These are phyloP conservation scores for Alligator sinensis DNA, from an alignment of 2,113 vertebrate species.

Conservation along the genomic window DNA sequence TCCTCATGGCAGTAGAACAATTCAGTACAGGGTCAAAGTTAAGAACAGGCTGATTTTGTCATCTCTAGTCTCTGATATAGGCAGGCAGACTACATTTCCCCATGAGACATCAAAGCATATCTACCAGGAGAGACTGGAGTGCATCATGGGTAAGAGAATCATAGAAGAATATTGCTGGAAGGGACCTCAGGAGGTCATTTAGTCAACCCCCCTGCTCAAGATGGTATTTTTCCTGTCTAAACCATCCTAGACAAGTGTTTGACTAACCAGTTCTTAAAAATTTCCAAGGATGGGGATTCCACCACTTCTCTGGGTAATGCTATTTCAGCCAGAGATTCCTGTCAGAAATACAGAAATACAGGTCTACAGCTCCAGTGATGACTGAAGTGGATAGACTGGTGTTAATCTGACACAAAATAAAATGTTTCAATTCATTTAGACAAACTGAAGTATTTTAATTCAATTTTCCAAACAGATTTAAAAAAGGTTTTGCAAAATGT, in stretches of 20 bases:
- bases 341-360: background rate
- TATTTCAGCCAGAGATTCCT: background rate
- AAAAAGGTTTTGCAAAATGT: background rate
- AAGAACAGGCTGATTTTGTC: background rate
- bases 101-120: background rate
- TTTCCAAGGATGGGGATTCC: no score
- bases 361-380: background rate
- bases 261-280: no score
- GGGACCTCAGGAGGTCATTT: no score
- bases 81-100: background rate
- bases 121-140: no score
- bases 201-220: no score
- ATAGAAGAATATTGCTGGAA: no score
- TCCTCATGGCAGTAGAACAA: background rate
- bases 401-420: background rate
- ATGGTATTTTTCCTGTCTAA: no score
- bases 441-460: background rate
- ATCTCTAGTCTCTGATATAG: background rate
- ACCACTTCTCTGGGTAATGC: background rate
- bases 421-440: background rate
- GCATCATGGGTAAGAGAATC: no score
- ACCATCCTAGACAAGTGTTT: no score
- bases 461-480: background rate
- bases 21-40: background rate
- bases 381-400: background rate